Conservation (phyloP, 2,888 invertebrate species). For the Acleris holmiana region DNA sequence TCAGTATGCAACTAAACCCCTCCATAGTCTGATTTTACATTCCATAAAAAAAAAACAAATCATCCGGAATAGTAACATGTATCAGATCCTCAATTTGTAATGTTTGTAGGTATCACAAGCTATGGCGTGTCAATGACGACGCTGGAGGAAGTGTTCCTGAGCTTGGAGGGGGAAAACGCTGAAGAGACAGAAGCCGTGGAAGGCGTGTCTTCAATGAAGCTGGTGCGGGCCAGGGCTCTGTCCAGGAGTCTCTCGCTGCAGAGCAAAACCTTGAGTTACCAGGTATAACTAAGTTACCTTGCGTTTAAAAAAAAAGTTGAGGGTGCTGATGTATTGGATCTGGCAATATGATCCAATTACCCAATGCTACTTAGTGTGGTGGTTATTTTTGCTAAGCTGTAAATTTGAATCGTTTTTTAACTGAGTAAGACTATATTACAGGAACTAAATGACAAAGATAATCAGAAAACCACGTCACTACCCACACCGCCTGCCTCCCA, state of each 20-base stretch:
- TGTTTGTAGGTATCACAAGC: slow-evolving; percentile 86
- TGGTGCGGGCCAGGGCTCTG: slow-evolving; percentile 88
- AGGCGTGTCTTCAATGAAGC: slow-evolving; percentile 89
- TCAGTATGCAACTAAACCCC: background rate
- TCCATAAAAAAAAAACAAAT: no score
- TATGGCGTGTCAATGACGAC: slow-evolving; percentile 96
- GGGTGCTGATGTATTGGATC: no score
- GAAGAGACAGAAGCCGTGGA: slow-evolving; percentile 88
- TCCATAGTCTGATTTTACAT: background rate
- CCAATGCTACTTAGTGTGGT: no score
- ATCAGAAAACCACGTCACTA: slow-evolving; percentile 68
- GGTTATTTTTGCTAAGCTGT: no score
- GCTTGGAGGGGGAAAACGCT: slow-evolving; percentile 88
- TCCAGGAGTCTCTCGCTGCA: slow-evolving; percentile 89
- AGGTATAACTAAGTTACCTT: slow-evolving; percentile 51
- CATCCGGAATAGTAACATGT: no score
- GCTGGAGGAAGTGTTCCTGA: slow-evolving; percentile 93
- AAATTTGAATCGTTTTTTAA: no score
- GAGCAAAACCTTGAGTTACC: slow-evolving; percentile 90
- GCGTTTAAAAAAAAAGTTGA: no score
- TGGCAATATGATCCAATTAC: no score
- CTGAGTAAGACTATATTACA: no score
- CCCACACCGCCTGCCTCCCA: slow-evolving; percentile 76
- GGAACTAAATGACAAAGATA: slow-evolving; percentile 83
- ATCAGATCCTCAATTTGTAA: background rate